Evolutionary conservation across 2,797 vertebrate species (phyloP).

Genomic region (Oceanodroma leucorhoa): DNA sequence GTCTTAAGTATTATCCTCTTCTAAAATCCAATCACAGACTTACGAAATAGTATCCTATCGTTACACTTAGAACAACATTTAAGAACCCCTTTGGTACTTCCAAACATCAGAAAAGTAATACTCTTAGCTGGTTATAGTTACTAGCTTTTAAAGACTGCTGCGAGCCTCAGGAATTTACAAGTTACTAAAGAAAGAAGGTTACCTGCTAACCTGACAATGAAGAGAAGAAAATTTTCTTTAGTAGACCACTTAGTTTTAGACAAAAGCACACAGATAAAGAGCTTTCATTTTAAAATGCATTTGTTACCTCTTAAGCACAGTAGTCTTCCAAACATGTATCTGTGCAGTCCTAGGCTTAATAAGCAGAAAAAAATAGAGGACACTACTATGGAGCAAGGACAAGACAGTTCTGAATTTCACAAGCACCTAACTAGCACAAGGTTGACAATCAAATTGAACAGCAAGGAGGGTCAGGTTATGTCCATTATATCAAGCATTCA

Average conservation of each 20-base stretch:
- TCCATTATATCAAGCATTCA: background rate
- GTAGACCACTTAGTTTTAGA: background rate
- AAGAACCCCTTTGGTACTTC: background rate
- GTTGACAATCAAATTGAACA: background rate
- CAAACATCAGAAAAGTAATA: background rate
- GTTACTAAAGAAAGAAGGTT: background rate
- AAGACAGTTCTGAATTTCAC: background rate
- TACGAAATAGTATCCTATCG: background rate
- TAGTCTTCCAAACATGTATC: background rate
- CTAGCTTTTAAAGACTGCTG: background rate
- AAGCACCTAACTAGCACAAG: background rate
- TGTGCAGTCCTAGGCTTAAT: background rate
- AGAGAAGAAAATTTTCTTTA: background rate
- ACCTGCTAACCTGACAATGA: background rate
- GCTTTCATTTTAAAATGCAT: background rate
- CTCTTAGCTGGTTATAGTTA: background rate
- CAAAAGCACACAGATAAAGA: background rate
- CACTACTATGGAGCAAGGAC: accelerated
- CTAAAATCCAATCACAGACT: background rate
- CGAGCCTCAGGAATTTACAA: background rate
- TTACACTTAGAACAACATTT: background rate
- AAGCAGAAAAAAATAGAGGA: background rate
- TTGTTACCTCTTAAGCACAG: background rate
- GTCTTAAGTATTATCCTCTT: background rate
- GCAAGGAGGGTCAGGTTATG: background rate